Conservation (phyloP, 2,888 invertebrate genomes). For the Tillus elongatus region DNA sequence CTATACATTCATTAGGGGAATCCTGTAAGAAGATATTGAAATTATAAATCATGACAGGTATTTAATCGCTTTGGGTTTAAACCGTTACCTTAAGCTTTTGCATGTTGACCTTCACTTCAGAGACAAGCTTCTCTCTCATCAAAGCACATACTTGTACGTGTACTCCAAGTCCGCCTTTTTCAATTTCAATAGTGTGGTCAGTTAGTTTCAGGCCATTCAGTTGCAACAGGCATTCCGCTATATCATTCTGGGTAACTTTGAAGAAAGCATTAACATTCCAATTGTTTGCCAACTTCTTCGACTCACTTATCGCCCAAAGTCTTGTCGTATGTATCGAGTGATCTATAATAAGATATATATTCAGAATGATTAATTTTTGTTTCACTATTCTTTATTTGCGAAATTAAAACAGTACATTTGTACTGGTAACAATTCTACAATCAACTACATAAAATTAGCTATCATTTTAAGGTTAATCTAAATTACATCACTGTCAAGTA, state of each 20-base stretch:
- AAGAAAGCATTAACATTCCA: conserved; percentile 74
- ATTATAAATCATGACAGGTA: conserved; percentile 5
- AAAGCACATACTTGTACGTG: conserved; percentile 73
- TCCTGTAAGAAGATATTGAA: conserved; percentile 45
- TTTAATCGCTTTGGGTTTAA: conserved; percentile 8
- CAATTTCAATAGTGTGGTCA: conserved; percentile 51
- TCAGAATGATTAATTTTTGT: too few species aligned
- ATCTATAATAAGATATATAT: too few species aligned
- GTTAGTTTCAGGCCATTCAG: conserved; percentile 50
- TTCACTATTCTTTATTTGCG: too few species aligned
- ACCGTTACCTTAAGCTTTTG: conserved; percentile 63
- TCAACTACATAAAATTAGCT: too few species aligned
- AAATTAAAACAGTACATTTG: too few species aligned
- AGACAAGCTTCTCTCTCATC: conserved; percentile 70
- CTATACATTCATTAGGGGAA: conserved; percentile 61
- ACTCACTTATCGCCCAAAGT: conserved; percentile 66
- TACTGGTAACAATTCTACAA: too few species aligned
- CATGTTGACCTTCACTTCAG: conserved; percentile 68
- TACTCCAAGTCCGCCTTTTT: conserved; percentile 50
- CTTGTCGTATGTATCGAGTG: conserved; percentile 72
- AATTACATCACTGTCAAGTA: too few species aligned
- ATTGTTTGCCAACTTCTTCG: conserved; percentile 59
- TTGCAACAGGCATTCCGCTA: conserved; percentile 53
- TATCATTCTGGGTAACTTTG: conserved; percentile 55
- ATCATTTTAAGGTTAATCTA: too few species aligned